A percentile compares a stretch with the other conserved stretches of the same genome.
These are phyloP conservation scores for Idaea dimidiata DNA, from an alignment of 2,888 invertebrate genomes.

Conservation along the genomic window DNA sequence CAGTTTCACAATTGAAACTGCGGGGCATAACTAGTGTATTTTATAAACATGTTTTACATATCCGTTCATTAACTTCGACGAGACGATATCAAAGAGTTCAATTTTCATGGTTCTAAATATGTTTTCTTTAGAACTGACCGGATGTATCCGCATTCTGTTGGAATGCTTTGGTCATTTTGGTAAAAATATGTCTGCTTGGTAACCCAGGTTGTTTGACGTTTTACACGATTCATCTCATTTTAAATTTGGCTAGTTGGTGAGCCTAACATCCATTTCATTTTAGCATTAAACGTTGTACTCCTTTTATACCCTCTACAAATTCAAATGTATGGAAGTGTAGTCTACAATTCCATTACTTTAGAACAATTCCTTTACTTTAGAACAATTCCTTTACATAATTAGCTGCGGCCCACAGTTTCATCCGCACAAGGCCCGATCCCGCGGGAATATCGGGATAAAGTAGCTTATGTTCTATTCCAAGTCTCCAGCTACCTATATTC, in stretches of 20 bases:
- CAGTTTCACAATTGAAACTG: neutral
- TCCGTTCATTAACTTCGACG: neutral
- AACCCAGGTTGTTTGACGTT: neutral
- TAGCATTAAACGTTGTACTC: no score
- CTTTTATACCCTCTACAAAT: no score
- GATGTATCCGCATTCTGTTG: neutral
- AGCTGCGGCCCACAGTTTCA: no score
- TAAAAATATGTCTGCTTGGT: neutral
- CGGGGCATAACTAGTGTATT: neutral
- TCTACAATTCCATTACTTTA: no score
- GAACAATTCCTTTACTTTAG: no score
- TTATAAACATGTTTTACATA: neutral
- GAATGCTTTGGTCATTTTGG: neutral
- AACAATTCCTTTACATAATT: no score
- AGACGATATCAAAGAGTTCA: conserved; percentile 1
- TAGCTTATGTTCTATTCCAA: no score
- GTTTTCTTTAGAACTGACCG: neutral
- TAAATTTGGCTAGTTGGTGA: neutral
- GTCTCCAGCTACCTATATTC: no score
- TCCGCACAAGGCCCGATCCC: no score
- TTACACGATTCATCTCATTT: neutral
- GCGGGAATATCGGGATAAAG: no score
- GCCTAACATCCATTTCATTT: no score
- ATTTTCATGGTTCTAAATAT: neutral
- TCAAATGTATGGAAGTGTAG: no score